Base-by-base conservation (phyloP, 2,797 vertebrate species). In the Paedocypris micromegethes region DNA sequence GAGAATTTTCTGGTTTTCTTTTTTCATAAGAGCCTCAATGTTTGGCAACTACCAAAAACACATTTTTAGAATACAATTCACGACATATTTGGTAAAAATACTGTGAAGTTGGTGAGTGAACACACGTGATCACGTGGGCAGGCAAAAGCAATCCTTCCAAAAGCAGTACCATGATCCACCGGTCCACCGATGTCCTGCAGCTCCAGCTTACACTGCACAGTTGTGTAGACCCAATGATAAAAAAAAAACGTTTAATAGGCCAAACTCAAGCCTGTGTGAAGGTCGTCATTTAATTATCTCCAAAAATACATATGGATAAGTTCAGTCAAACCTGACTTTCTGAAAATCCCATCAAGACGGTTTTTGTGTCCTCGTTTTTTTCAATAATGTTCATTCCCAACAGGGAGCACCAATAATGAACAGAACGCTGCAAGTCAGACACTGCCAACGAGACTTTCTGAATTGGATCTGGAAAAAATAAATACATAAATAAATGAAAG, bases 71-170 rank as follows among this genome's bases (percentile, higher is more conserved):
- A 23, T 23, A 23, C 23, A 23, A 23, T 23, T 23, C 23, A 23
- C 23, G 1, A 23, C 23, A 23, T 23, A 23, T 23, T 23, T 58
- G n/a, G 8, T 58, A 48, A 68, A 56, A 2, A 5, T 53, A 5
- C 6, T 40, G 56, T 58, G 37, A 58, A 5, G 9, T 48, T 5
- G 7, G 3, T 4, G 9, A 4, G n/a, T 41, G 4, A 40, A 38
- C 70, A 72, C 72, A 96, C 97, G 89, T 98, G 92, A n/a, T 93
- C 90, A 54, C 89, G 84, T 5, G 93, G 92, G 55, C 96, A 98
- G 77, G 96, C 93, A 83, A 98, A 98, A 3, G 97, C 97, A 6
- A 99, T 93, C 72, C 96, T 89, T 1, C 97, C 97, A 77, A 96
- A 99, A 0, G 94, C 94, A 4, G 94, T 91, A 41, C 90, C 92